phyloP scores from a whole-genome alignment of 2,888 invertebrate genomes.

The Troilus luridus region DNA sequence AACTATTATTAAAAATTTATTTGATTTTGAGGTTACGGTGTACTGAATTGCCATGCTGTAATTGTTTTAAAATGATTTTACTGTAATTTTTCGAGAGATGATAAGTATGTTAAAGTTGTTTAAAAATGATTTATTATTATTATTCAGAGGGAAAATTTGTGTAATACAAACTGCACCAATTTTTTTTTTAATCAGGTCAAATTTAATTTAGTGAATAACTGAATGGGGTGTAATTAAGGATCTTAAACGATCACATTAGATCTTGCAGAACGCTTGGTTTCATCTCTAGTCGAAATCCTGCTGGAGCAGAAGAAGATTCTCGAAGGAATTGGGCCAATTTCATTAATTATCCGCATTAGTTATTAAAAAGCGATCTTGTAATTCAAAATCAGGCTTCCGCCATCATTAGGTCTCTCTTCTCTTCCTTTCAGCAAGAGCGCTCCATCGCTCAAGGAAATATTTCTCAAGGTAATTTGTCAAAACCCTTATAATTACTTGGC shows the following conservation, averaged over 20 bases:
- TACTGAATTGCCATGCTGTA: too few species aligned
- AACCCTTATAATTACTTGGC: neutral
- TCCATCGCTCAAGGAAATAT: neutral
- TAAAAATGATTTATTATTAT: too few species aligned
- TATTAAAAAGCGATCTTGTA: neutral
- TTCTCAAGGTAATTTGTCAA: neutral
- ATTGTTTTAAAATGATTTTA: too few species aligned
- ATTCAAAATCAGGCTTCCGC: neutral
- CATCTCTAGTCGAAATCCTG: neutral
- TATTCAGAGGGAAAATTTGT: too few species aligned
- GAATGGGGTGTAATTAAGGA: neutral
- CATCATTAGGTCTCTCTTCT: neutral
- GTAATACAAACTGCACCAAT: too few species aligned
- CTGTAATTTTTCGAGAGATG: too few species aligned
- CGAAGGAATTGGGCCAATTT: neutral
- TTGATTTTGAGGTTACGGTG: too few species aligned
- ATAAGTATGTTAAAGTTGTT: too few species aligned
- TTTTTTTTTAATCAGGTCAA: too few species aligned
- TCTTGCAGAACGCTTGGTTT: neutral
- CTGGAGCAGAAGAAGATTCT: neutral
- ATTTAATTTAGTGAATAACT: neutral
- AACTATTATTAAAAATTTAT: too few species aligned
- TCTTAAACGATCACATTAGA: neutral
- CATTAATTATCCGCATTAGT: neutral
- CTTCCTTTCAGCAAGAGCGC: neutral